phyloP scores from a whole-genome alignment of 2,888 invertebrate species.

The Caenorhabditis doughertyi region DNA sequence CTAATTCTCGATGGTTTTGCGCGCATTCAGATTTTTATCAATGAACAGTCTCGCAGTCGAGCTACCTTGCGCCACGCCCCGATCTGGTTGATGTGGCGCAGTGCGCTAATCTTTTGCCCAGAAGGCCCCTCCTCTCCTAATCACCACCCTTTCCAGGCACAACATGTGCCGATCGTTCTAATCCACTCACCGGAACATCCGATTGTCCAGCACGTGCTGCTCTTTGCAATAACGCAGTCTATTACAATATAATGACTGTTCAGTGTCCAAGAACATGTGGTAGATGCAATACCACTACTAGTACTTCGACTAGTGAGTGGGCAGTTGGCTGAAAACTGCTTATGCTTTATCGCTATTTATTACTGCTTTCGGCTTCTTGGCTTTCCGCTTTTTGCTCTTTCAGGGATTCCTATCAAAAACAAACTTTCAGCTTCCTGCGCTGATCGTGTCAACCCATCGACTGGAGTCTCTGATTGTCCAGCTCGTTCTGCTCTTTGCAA shows the following conservation, averaged over 20 bases:
- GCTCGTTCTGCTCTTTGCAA: slow-evolving; percentile 58
- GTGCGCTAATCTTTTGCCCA: too few relatives aligned
- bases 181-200: slow-evolving; percentile 49
- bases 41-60: too few relatives aligned
- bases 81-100: too few relatives aligned
- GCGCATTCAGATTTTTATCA: too few relatives aligned
- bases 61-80: too few relatives aligned
- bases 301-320: slow-evolving; percentile 44
- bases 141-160: slow-evolving; percentile 45
- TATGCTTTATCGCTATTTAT: slow-evolving; percentile 4
- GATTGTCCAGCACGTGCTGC: slow-evolving; percentile 55
- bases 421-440: slow-evolving; percentile 50
- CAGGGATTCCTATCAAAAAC: not conserved
- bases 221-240: slow-evolving; percentile 59
- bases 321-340: slow-evolving; percentile 31
- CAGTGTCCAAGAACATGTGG: slow-evolving; percentile 61
- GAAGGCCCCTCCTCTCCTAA: not conserved
- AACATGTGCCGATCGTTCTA: slow-evolving; percentile 56
- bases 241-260: slow-evolving; percentile 60
- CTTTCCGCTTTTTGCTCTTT: not conserved
- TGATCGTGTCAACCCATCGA: slow-evolving; percentile 57
- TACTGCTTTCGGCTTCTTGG: slow-evolving; percentile 4
- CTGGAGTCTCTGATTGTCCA: slow-evolving; percentile 63
- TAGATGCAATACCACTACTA: slow-evolving; percentile 46
- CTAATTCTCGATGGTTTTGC: too few relatives aligned